Evolutionary conservation across 2,113 vertebrate species (phyloP).

Genomic region (Clarias macrocephalus): DNA sequence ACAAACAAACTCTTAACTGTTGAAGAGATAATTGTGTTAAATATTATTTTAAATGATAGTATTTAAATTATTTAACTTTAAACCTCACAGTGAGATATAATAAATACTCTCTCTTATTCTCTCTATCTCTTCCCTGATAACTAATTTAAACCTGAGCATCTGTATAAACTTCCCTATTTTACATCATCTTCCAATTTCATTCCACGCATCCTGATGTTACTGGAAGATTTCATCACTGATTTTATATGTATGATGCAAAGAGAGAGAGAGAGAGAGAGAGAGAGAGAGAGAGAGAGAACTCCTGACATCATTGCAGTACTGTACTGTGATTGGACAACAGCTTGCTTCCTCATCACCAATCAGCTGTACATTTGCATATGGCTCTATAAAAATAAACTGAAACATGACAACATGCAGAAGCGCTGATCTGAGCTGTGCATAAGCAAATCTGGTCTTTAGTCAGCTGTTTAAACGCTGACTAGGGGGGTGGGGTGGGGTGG

Average conservation of each 20-base stretch:
- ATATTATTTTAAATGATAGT: background rate
- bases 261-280: constrained; percentile 6
- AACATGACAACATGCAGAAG: background rate
- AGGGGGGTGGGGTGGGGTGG: too few relatives aligned
- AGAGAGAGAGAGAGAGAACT: background rate
- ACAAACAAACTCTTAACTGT: background rate
- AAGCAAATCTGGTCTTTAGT: background rate
- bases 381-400: background rate
- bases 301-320: background rate
- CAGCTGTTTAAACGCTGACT: background rate
- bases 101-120: constrained; percentile 51
- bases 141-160: constrained; percentile 3
- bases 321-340: background rate
- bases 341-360: background rate
- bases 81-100: background rate
- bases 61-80: background rate
- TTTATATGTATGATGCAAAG: constrained; percentile 21
- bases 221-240: constrained; percentile 24
- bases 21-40: background rate
- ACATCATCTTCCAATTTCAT: constrained; percentile 3
- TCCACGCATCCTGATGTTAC: constrained; percentile 4
- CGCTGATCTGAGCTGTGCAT: background rate
- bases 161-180: constrained; percentile 18
- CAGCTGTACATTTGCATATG: background rate
- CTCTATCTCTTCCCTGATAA: constrained; percentile 59